Base-by-base conservation (phyloP, 2,797 vertebrate species). In the Anas capensis region DNA sequence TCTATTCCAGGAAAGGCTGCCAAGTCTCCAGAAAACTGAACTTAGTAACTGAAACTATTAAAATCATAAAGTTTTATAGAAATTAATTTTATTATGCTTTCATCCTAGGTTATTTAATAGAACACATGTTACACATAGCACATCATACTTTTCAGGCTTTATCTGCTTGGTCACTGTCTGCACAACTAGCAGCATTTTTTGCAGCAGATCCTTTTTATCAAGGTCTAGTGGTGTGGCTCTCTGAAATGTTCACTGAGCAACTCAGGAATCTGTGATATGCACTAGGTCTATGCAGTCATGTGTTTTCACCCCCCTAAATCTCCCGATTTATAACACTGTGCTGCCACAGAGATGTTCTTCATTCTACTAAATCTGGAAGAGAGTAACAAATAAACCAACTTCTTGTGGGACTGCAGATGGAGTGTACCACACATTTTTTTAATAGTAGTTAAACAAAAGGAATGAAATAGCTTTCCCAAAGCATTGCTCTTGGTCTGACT, bases 61-160 rank as follows among this genome's bases (percentile, higher is more conserved):
- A 95, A 96, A 93, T 90, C 58, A 24, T 93, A 89, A 95, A 82
- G 34, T 92, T 96, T 93, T 86, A 86, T 54, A 87, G 95, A 95
- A 90, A 92, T 95, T 51, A 75, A 14, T 81, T 95, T 94, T 93
- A 71, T 93, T 94, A 31, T 24, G 3, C 46, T 84, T 94, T 62
- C 56, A 66, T 78, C 73, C 61, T 56, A 7, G 86, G 65, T 72
- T 82, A 86, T 93, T 93, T 81, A 68, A 56, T 75, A 71, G 73
- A 62, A 75, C 94, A n/a, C 53, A 27, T 6, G 4, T 49, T 82
- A 17, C 57, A 11, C 53, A 1, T 4, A 8, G 80, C 36, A 19
- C 42, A 46, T 20, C 34, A 1, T 26, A 3, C 4, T 48, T 21
- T 16, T n/a, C 51, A 17, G 64, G 34, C 53, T 70, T 31, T 56